Base-by-base conservation (phyloP, 2,113 vertebrate genomes). In the Prietella phreatophila region DNA sequence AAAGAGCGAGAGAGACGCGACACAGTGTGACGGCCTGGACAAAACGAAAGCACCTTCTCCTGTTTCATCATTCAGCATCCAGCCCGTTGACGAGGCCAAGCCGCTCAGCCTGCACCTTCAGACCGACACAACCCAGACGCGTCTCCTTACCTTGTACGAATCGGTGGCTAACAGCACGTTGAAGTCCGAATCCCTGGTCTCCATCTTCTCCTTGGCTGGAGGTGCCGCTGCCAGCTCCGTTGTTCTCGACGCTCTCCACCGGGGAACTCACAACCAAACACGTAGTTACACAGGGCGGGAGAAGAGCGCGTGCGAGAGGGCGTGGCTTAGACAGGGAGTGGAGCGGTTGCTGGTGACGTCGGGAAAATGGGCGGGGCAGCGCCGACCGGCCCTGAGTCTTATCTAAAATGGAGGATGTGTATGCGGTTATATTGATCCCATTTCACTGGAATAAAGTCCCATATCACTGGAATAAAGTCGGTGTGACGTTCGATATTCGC, bases 141-240 rank as follows among this genome's bases (percentile, higher is more conserved):
- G 33, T 19, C 9, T 30, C 58, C 76, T 82, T 95, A 98, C 97
- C 97, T 98, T 99, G 94, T 99, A 99, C 6, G 97, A 99, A 76
- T 99, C 97, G 30, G 97, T 98, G 80, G 97, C 97, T 78, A 99
- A 88, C 90, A 99, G 90, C 88, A 98, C 96, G 91, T 96, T 98
- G 96, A 98, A 98, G 89, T 96, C 96, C 56, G 92, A 80, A 93
- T 96, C 95, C 88, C 95, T 91, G 93, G 94, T 95, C 92, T 97
- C 97, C 98, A 98, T 99, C 94, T 95, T 96, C 91, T 83, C 93
- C 89, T 86, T 88, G 89, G 85, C 92, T 91, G 93, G 87, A 90
- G 89, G 92, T 89, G 85, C 91, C 92, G 91, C 93, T 93, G 94
- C 95, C 95, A 95, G 89, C 90, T 90, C 90, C 90, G 91, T 92